phyloP scores from a whole-genome alignment of 2,797 vertebrate genomes.

The Pristis pectinata region DNA sequence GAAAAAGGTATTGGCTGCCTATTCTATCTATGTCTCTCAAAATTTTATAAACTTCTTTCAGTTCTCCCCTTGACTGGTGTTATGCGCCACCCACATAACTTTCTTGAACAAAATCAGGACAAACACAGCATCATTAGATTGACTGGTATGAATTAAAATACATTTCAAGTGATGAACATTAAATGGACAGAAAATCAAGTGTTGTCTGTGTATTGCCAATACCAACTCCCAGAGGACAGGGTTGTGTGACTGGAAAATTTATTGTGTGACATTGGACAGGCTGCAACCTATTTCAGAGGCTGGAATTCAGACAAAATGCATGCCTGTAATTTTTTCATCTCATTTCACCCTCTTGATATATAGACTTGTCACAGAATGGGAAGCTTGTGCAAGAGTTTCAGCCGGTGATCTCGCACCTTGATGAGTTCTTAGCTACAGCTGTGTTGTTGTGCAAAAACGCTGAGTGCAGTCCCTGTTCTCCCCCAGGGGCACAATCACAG shows the following conservation, averaged over 20 bases:
- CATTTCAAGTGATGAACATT: neutral
- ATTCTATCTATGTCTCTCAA: no score
- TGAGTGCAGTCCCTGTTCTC: neutral
- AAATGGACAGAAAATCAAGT: neutral
- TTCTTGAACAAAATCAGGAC: neutral
- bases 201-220: neutral
- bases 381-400: no score
- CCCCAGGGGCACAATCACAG: neutral
- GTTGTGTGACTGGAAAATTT: neutral
- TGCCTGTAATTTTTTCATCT: neutral
- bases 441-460: neutral
- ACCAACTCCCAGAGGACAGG: neutral
- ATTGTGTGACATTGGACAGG: neutral
- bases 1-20: no score
- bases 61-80: no score
- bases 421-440: neutral
- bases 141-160: neutral
- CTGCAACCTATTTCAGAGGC: neutral
- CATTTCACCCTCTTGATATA: neutral
- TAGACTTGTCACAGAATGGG: neutral
- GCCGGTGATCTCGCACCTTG: neutral
- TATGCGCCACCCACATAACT: neutral
- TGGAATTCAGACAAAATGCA: neutral
- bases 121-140: neutral
- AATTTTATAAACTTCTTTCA: no score